Base-by-base conservation (phyloP, 1,140 invertebrate genomes). In the Thrips palmi region DNA sequence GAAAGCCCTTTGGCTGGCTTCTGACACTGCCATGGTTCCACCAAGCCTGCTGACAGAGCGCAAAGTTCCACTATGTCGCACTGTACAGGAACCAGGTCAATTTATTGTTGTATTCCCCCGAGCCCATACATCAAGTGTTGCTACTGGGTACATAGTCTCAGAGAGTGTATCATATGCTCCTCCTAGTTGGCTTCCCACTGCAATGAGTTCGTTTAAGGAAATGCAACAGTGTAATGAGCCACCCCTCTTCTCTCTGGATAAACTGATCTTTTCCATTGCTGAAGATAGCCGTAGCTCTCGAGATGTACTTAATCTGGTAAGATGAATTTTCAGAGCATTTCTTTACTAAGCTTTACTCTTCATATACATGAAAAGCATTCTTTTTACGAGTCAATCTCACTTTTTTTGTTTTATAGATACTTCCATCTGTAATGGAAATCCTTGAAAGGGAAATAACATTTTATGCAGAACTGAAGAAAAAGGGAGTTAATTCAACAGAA, bases 21-120 rank as follows among this genome's bases (percentile, higher is more conserved):
- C 86, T 3, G 87, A 94, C 52, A 87, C 85, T n/a, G 75, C 80
- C 0, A 93, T 94, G 88, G 80, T 93, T n/a, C 83, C 87, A 15
- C 87, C 87, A 2, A 64, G 70, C 31, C 57, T 81, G 42, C 62
- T 96, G 18, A 68, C 76, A 0, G 67, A 74, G 43, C 67, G 79
- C 30, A 74, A 77, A 0, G 81, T 92, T 2, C 72, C 78, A 0
- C 55, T 93, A 18, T 77, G 75, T 38, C 67, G 77, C 6, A 74
- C 76, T 4, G 74, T 85, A 1, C 91, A 96, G 56, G 70, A 80
- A 41, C 82, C 84, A 1, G 83, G 87, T 3, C 79, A 94, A 54
- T 92, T 85, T 55, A 74, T 94, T 36, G 66, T 94, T 2, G 80
- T 94, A 1, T 91, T 91, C 56, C 86, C 88, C 0, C 74, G 82